phyloP scores from a whole-genome alignment of 2,797 vertebrate species.

The Sebastes alutus region DNA sequence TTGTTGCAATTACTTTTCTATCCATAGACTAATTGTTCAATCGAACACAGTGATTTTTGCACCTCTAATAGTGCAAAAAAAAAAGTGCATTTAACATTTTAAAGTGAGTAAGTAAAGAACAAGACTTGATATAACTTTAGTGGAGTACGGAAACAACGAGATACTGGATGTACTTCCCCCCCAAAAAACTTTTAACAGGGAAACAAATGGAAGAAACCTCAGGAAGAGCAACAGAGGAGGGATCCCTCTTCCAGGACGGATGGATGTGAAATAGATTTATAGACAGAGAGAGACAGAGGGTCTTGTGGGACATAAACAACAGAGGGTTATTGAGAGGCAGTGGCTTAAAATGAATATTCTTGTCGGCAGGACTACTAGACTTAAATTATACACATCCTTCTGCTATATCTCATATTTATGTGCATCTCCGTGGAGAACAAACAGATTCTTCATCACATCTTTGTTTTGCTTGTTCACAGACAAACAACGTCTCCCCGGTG shows the following conservation, averaged over 20 bases:
- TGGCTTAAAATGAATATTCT: no score
- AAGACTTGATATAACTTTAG: neutral
- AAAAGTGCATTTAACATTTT: neutral
- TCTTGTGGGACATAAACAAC: no score
- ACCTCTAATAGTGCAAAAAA: neutral
- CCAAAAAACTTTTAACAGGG: no score
- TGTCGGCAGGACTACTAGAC: no score
- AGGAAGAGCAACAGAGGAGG: no score
- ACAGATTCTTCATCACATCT: neutral
- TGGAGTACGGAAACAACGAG: neutral
- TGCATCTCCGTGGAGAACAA: neutral
- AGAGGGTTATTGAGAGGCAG: no score
- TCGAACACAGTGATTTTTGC: neutral
- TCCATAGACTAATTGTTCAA: neutral
- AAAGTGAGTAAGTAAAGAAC: neutral
- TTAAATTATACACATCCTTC: neutral
- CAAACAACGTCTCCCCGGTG: neutral
- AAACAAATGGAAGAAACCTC: no score
- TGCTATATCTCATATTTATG: neutral
- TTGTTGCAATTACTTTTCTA: neutral
- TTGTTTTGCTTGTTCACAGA: conserved; percentile 26
- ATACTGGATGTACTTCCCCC: neutral
- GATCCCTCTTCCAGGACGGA: no score
- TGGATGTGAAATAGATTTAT: no score
- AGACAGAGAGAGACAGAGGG: no score